Base-by-base conservation (phyloP, 2,113 vertebrate species). In the Trachemys scripta region DNA sequence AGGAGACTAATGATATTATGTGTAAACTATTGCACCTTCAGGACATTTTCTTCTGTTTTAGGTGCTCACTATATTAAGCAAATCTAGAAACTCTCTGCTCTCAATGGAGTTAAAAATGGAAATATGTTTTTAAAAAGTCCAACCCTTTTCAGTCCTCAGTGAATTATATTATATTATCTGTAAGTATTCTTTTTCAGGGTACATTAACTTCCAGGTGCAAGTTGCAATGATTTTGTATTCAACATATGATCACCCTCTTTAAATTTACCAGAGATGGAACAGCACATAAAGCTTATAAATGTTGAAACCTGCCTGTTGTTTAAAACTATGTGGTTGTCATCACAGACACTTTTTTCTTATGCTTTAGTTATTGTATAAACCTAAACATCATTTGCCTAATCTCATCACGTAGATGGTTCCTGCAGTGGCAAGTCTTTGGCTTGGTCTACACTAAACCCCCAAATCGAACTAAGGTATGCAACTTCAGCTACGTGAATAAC, bases 61-160 rank as follows among this genome's bases (percentile, higher is more conserved):
- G 89, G 92, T 96, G 91, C 79, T 53, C 87, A 87, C 85, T 54
- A 94, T 93, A 97, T 96, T 86, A 96, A 94, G n/a, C 90, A 92
- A 50, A 84, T 81, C 76, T 93, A 95, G 94, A 95, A 94, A 87
- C 57, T 53, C 69, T 88, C 2, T 31, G 50, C 80, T 96, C 90
- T 96, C 94, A 91, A 72, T 94, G 90, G 94, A 97, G 86, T 95
- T 93, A 94, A 83, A 97, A 96, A 96, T 94, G 90, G 81, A 96
- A 96, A 93, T 38, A 38, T 94, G 94, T 92, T 72, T 54, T 85
- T 57, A 75, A 91, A 84, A 80, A 59, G 19, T 84, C 75, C 83
- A 79, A 56, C 62, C 72, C 50, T 87, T 84, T 95, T 88, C 78
- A 89, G 72, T 93, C 84, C 82, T 57, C 79, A 80, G 89, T 92